Base-by-base conservation (phyloP, 2,113 vertebrate genomes). In the Hylia prasina region DNA sequence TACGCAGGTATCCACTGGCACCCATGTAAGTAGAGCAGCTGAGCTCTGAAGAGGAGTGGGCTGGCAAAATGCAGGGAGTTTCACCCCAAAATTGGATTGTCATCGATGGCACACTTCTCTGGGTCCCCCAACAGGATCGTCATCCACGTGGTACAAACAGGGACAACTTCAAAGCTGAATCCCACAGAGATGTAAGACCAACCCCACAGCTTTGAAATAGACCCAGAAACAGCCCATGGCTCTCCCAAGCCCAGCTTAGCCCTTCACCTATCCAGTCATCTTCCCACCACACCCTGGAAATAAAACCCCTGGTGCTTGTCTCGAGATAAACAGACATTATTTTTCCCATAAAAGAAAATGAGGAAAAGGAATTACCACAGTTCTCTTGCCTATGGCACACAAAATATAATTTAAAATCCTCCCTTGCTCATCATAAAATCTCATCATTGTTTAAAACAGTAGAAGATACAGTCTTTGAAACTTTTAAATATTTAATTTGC, bases 401-500 rank as follows among this genome's bases (percentile, higher is more conserved):
- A 14, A 91, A 90, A 89, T 58, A 51, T 14, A 25, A 82, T 89
- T 96, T 68, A 3, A 79, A 91, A 79, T 76, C 54, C 54, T 89
- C 60, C 37, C 57, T 56, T 56, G 53, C n/a, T 76, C 61, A 64
- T 51, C 11, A 10, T 57, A 76, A 89, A 91, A 15, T 18, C 35
- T 94, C 65, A 68, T 75, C 21, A 56, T 89, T 71, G 14, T 56
- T 85, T 87, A 63, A 85, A 87, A 72, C 2, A 4, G 35, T 23
- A 33, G 30, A 84, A 89, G 27, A 72, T 9, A 24, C 23, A n/a
- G 63, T 44, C 81, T 93, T 89, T 82, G 58, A 79, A 93, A 85
- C 17, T 85, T 92, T 40, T 69, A 68, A 87, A 76, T 82, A 80
- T 93, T 94, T 90, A 31, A 90, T 93, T 82, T 79, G 48, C 53